Conservation (phyloP, 2,797 vertebrate genomes). For the Phataginus tricuspis region DNA sequence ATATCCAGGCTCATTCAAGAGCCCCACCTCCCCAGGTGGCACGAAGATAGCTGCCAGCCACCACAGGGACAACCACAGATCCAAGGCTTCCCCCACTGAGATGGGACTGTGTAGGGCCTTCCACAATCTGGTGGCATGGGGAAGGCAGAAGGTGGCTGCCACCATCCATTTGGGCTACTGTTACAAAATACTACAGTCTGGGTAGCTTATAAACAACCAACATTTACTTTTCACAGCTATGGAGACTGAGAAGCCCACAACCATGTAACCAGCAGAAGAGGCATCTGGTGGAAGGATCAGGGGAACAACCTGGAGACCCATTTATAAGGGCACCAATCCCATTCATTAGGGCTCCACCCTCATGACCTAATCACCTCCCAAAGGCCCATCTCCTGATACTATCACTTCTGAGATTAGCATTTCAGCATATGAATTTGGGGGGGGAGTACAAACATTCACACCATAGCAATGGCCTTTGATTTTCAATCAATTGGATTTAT, state of each 20-base stretch:
- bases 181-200: neutral
- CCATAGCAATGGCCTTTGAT: neutral
- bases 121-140: fast-evolving
- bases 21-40: fast-evolving
- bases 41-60: fast-evolving
- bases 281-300: neutral
- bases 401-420: neutral
- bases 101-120: fast-evolving
- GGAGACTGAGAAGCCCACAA: neutral
- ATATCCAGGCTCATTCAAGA: neutral
- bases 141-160: neutral
- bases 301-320: neutral
- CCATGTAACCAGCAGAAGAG: no score
- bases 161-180: neutral
- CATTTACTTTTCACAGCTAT: neutral
- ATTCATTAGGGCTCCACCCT: neutral
- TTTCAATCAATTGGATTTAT: neutral
- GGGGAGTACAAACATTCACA: neutral
- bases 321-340: no score
- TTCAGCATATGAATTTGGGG: neutral
- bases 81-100: neutral
- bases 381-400: neutral
- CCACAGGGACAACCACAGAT: neutral
- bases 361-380: neutral
- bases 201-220: neutral